Percentiles rank a stretch among this genome's conserved stretches.
These are phyloP conservation scores for Semnornis frantzii DNA, from an alignment of 2,113 vertebrate species.

Conservation along the genomic window DNA sequence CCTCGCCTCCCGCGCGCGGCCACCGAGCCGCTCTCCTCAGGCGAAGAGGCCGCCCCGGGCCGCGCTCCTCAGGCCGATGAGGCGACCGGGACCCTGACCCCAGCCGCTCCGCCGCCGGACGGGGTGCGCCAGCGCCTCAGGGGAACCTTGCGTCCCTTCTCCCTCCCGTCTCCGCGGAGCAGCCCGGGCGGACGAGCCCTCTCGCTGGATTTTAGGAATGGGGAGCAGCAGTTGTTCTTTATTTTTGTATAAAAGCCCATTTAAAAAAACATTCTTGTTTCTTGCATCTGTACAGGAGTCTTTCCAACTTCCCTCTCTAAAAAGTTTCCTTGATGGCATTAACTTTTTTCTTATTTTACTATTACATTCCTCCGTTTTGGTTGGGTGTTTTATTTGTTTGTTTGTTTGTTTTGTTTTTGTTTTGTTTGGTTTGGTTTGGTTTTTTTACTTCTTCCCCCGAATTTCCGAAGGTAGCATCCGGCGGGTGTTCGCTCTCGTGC, in stretches of 20 bases:
- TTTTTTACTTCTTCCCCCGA: fast-evolving
- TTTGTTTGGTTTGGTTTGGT: too few relatives aligned
- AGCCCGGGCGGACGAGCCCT: background rate
- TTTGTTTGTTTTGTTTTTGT: too few relatives aligned
- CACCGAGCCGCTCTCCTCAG: background rate
- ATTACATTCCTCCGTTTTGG: background rate
- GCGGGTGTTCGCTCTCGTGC: background rate
- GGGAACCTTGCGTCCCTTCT: background rate
- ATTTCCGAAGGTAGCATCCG: background rate
- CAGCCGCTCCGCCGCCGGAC: too few relatives aligned
- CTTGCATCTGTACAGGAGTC: background rate
- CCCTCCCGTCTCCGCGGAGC: background rate
- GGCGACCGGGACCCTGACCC: background rate
- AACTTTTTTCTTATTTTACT: background rate
- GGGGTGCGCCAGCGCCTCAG: background rate
- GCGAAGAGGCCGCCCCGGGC: conserved; percentile 1
- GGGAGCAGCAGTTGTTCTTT: background rate
- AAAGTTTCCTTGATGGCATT: conserved; percentile 22
- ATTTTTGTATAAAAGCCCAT: background rate
- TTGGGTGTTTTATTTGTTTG: too few relatives aligned
- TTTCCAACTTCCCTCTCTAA: background rate
- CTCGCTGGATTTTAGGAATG: background rate
- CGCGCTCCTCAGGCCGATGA: background rate
- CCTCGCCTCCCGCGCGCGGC: background rate
- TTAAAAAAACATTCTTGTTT: background rate